Base-by-base conservation (phyloP, 2,797 vertebrate genomes). In the Argya squamiceps region DNA sequence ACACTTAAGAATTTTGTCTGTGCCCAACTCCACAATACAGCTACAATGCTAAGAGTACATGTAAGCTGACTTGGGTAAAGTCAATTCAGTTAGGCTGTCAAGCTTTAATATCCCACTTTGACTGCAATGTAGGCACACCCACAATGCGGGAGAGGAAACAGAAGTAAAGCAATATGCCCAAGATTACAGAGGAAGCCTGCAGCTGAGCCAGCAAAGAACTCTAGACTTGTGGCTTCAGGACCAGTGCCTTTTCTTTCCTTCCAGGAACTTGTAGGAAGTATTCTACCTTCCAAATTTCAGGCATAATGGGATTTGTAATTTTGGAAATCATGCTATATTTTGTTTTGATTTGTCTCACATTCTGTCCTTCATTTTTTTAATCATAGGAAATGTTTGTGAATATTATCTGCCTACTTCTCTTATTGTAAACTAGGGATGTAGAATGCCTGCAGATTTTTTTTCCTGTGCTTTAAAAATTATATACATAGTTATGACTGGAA, bases 81-180 rank as follows among this genome's bases (percentile, higher is more conserved):
- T 16, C 32, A n/a, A 34, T 68, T 86, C 41, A 36, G 62, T 62
- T 84, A 74, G 43, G 47, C 69, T 90, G 65, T 71, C 46, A 58
- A 43, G 27, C 30, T 92, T 65, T 44, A 73, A 65, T 69, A 74
- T 68, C 69, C 30, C 58, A 36, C 80, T 90, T 88, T 46, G 41
- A 63, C 64, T 91, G 85, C 19, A 71, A 9, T 64, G 58, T 60
- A 93, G 90, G 85, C 93, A 95, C 88, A 95, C 76, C 73, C 80
- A 92, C 88, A 80, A 39, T 43, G 76, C 60, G 69, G 83, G 86
- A 93, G 80, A 96, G 76, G 83, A 84, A 88, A 60, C 65, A 92
- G 92, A 85, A 93, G 80, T 90, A 96, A 96, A 95, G 69, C 34
- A 96, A 90, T 94, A 94, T 93, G 70, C 91, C 73, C 91, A 88